Evolutionary conservation across 2,113 vertebrate genomes (phyloP).

Genomic region (Nesogale talazaci): DNA sequence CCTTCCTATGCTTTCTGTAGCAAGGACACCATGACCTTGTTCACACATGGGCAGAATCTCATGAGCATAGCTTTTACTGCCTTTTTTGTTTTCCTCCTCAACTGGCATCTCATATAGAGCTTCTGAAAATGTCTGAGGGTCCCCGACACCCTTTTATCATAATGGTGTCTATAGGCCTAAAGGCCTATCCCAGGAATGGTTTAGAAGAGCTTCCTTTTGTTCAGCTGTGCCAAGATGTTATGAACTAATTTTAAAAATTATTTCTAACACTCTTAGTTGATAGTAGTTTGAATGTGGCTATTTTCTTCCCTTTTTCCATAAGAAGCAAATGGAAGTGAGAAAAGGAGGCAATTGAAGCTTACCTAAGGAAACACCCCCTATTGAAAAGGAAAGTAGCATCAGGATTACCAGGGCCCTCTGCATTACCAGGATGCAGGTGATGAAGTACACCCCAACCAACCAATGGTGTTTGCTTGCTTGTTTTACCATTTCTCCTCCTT

Average conservation of each 20-base stretch:
- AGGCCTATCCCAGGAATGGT: slow-evolving; percentile 5
- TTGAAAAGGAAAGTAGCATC: neutral
- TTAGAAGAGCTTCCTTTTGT: slow-evolving; percentile 34
- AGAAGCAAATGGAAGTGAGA: neutral
- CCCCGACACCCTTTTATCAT: neutral
- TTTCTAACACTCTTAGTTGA: neutral
- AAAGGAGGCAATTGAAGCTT: neutral
- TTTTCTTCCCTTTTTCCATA: neutral
- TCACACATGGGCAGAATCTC: neutral
- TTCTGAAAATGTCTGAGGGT: neutral
- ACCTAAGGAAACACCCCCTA: neutral
- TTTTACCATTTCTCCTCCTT: neutral
- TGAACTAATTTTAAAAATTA: slow-evolving; percentile 9
- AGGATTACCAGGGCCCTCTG: neutral
- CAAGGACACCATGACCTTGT: slow-evolving; percentile 28
- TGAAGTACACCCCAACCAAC: neutral
- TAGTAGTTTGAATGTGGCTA: neutral
- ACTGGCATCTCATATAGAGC: neutral
- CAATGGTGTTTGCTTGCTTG: no score
- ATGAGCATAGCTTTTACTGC: neutral
- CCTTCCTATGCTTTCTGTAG: slow-evolving; percentile 46
- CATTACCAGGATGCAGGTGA: neutral
- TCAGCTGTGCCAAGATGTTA: neutral
- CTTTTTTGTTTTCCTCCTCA: neutral
- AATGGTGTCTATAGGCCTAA: neutral